phyloP scores from a whole-genome alignment of 2,113 vertebrate genomes.

The Scopus umbretta region DNA sequence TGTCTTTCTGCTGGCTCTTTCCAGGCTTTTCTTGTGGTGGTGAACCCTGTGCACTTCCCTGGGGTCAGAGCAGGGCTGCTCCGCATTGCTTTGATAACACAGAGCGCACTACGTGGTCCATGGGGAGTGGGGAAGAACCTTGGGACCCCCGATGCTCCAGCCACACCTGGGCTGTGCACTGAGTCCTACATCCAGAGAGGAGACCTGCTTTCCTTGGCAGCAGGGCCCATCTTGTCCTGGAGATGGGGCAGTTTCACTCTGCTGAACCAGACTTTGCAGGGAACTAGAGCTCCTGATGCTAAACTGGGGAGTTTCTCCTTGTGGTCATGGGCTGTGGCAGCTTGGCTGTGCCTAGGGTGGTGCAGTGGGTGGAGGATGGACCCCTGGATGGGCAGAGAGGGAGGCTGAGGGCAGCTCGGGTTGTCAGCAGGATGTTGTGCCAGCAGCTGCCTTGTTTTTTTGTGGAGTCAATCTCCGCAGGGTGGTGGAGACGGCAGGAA shows the following conservation, averaged over 20 bases:
- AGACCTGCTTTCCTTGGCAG: neutral
- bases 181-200: neutral
- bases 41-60: rapidly evolving
- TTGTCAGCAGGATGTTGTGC: neutral
- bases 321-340: neutral
- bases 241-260: neutral
- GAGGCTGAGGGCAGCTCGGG: rapidly evolving
- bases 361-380: neutral
- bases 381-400: neutral
- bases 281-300: neutral
- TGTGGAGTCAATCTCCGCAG: neutral
- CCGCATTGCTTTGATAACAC: rapidly evolving
- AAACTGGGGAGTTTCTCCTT: neutral
- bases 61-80: neutral
- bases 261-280: neutral
- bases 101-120: neutral
- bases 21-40: neutral
- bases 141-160: neutral
- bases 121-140: neutral
- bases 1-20: neutral
- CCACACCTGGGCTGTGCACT: neutral
- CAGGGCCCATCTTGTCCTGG: neutral
- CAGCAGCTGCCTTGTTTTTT: neutral
- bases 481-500: rapidly evolving
- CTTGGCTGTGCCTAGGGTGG: neutral